Percentiles rank a stretch among this genome's conserved stretches.
Evolutionary conservation across 2,797 vertebrate species (phyloP).

Genomic region (Denticeps clupeoides): DNA sequence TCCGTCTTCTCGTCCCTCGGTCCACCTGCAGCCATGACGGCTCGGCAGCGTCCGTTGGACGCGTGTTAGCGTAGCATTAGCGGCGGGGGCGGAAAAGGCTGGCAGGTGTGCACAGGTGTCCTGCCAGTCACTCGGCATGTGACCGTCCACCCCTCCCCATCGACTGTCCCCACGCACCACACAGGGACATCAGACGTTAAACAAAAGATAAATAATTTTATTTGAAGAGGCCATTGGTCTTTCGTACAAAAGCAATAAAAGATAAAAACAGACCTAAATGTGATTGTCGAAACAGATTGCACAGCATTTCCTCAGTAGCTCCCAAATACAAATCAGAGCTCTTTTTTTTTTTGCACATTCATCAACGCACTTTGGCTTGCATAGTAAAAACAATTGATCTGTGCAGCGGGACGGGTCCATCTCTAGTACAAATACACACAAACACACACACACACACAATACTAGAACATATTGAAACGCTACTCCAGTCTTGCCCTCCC

Average conservation of each 20-base stretch:
- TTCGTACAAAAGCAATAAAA: slow-evolving; percentile 17
- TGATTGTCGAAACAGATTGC: slow-evolving; percentile 14
- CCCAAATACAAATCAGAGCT: slow-evolving; percentile 18
- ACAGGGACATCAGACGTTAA: slow-evolving; percentile 16
- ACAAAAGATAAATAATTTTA: slow-evolving; percentile 46
- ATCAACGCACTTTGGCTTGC: slow-evolving; percentile 11
- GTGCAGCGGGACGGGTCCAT: too few relatives aligned
- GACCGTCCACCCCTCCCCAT: slow-evolving; percentile 28
- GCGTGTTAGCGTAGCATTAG: slow-evolving; percentile 21
- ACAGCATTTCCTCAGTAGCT: slow-evolving; percentile 19
- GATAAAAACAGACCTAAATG: slow-evolving; percentile 16
- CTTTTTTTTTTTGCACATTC: slow-evolving; percentile 9
- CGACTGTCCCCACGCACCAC: slow-evolving; percentile 11
- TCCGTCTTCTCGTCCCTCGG: too few relatives aligned
- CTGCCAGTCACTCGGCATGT: slow-evolving; percentile 49
- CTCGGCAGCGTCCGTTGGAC: slow-evolving; percentile 21
- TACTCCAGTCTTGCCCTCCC: too few relatives aligned
- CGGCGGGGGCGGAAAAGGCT: slow-evolving; percentile 29
- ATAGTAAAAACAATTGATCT: not conserved
- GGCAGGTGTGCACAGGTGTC: slow-evolving; percentile 64
- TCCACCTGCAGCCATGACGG: not conserved
- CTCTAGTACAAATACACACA: not conserved
- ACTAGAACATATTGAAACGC: not conserved
- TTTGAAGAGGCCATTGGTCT: slow-evolving; percentile 25
- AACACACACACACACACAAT: not conserved